Percentiles rank a stretch among this genome's conserved stretches.
phyloP scores from a whole-genome alignment of 2,113 vertebrate species.

The Psilopsiagon aurifrons region DNA sequence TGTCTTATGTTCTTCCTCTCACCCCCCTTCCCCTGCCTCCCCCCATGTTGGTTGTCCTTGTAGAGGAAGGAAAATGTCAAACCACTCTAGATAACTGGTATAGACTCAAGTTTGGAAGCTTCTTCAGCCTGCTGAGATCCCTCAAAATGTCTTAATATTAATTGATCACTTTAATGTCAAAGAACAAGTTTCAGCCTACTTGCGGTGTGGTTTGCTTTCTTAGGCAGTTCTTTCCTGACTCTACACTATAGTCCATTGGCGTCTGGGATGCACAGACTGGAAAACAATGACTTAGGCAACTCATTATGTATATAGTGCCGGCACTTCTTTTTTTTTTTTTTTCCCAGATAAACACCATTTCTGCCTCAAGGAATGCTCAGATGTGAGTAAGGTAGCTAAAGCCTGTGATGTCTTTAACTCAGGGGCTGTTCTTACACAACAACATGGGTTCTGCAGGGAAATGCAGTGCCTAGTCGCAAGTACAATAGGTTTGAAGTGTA shows the following conservation, averaged over 20 bases:
- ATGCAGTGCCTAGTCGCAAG: rapidly evolving
- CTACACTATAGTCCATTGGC: neutral
- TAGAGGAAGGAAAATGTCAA: neutral
- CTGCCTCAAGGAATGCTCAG: neutral
- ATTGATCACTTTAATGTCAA: neutral
- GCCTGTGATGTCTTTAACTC: neutral
- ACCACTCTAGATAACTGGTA: neutral
- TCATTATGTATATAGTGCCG: neutral
- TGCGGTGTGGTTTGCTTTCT: neutral
- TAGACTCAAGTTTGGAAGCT: neutral
- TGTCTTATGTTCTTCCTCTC: neutral
- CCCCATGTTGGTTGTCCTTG: too few relatives aligned
- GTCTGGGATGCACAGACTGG: neutral
- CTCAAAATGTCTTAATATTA: neutral
- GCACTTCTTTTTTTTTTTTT: neutral
- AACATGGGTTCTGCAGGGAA: neutral
- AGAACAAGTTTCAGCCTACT: neutral
- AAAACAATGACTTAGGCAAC: neutral
- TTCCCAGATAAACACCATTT: neutral
- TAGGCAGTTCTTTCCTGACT: neutral
- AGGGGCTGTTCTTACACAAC: neutral
- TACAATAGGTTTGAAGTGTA: neutral
- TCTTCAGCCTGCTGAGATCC: neutral
- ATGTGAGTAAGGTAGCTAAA: neutral
- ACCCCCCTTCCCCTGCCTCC: rapidly evolving